Conservation (phyloP, 2,888 invertebrate genomes). For the Protophormia terraenovae region DNA sequence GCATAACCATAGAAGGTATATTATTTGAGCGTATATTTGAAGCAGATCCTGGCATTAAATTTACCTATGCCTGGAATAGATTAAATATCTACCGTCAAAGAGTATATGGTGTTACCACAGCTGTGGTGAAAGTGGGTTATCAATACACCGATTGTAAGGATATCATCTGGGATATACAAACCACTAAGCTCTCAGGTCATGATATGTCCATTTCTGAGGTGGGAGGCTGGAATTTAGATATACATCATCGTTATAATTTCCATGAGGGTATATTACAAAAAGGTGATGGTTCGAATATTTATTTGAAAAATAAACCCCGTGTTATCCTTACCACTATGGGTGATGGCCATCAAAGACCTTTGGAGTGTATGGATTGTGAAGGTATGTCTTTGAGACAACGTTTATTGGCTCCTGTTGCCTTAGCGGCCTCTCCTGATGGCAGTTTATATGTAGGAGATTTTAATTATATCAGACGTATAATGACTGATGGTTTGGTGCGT, state of each 20-base stretch:
- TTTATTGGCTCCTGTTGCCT: constrained; percentile 94
- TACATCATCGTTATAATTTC: constrained; percentile 98
- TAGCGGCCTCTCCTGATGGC: constrained; percentile 95
- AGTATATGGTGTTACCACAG: constrained; percentile 97
- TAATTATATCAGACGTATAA: constrained; percentile 93
- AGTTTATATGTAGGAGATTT: constrained; percentile 97
- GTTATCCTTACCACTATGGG: constrained; percentile 96
- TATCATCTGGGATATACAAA: constrained; percentile 97
- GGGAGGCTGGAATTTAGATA: constrained; percentile 98
- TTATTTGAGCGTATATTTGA: constrained; percentile 96
- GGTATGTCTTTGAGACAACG: constrained; percentile 90
- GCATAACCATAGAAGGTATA: constrained; percentile 97
- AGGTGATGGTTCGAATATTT: constrained; percentile 97
- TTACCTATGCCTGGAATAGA: constrained; percentile 98
- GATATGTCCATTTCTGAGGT: constrained; percentile 98
- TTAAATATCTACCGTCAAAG: constrained; percentile 97
- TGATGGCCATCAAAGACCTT: constrained; percentile 92
- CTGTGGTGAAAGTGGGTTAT: constrained; percentile 97
- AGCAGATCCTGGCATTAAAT: constrained; percentile 97
- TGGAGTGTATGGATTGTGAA: constrained; percentile 91
- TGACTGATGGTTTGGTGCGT: constrained; percentile 88
- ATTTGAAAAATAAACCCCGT: constrained; percentile 94
- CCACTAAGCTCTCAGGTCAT: constrained; percentile 96
- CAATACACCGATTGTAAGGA: constrained; percentile 95
- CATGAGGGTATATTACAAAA: constrained; percentile 98